Percentiles rank a stretch among this genome's conserved stretches.
These are phyloP conservation scores for Rachycentron canadum DNA, from an alignment of 2,797 vertebrate species.

Conservation along the genomic window DNA sequence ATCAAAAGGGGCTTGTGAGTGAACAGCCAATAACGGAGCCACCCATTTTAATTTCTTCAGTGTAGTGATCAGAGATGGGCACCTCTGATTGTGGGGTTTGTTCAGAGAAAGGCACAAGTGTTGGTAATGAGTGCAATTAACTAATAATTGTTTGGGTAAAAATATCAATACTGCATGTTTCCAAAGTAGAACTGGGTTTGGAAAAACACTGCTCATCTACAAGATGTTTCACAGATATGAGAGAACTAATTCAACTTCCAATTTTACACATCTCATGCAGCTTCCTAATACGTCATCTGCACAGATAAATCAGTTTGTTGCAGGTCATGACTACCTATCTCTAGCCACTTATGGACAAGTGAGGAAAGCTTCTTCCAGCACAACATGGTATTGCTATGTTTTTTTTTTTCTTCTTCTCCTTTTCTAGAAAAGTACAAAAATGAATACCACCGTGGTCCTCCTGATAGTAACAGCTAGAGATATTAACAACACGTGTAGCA, in stretches of 20 bases:
- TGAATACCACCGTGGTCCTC: constrained; percentile 72
- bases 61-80: constrained; percentile 30
- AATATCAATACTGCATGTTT: constrained; percentile 79
- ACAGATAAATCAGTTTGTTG: constrained; percentile 44
- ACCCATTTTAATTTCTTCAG: constrained; percentile 44
- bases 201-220: constrained; percentile 62
- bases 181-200: constrained; percentile 36
- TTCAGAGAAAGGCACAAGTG: constrained; percentile 86
- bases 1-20: constrained; percentile 65
- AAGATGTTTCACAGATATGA: constrained; percentile 71
- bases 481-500: constrained; percentile 60
- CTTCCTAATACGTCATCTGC: constrained; percentile 31
- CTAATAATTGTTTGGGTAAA: constrained; percentile 45
- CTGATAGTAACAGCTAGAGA: constrained; percentile 66
- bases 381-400: constrained; percentile 81
- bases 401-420: constrained; percentile 46
- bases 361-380: constrained; percentile 69
- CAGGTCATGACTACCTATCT: constrained; percentile 44
- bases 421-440: constrained; percentile 78
- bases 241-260: constrained; percentile 48
- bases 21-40: constrained; percentile 47
- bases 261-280: constrained; percentile 39
- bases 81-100: constrained; percentile 66
- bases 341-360: constrained; percentile 57
- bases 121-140: constrained; percentile 78